Evolutionary conservation across 2,797 vertebrate genomes (phyloP).

Genomic region (Rallus crepitans): DNA sequence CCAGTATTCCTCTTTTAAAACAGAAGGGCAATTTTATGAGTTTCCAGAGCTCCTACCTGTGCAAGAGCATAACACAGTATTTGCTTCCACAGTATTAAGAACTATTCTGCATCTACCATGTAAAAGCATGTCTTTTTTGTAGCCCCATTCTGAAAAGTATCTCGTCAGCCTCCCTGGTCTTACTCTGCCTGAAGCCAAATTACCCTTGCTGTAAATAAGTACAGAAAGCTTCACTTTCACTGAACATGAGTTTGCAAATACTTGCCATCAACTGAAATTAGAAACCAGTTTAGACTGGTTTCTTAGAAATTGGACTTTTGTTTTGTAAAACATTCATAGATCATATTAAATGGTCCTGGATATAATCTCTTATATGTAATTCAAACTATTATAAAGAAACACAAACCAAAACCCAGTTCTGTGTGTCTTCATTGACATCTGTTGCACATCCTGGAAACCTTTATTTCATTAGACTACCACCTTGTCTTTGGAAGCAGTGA

Average conservation of each 20-base stretch:
- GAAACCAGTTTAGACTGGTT: background rate
- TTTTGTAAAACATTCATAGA: background rate
- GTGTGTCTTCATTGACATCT: background rate
- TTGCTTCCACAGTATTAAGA: background rate
- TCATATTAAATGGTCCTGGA: background rate
- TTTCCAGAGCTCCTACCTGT: background rate
- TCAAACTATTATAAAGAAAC: background rate
- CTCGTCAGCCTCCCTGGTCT: background rate
- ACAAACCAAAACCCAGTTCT: background rate
- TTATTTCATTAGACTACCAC: background rate
- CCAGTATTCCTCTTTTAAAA: slow-evolving; percentile 15
- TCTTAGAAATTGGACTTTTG: background rate
- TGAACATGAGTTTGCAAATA: background rate
- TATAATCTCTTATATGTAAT: background rate
- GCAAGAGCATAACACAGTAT: background rate
- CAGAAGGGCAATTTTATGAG: background rate
- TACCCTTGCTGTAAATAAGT: background rate
- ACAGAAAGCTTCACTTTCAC: background rate
- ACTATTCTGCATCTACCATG: background rate
- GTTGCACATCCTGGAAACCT: background rate
- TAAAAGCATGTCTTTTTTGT: background rate
- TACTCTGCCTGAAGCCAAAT: background rate
- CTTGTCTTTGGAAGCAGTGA: background rate
- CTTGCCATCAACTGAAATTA: background rate
- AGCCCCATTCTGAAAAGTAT: background rate